Evolutionary conservation across 2,888 invertebrate genomes (phyloP).

Genomic region (Andrena trimmerana): DNA sequence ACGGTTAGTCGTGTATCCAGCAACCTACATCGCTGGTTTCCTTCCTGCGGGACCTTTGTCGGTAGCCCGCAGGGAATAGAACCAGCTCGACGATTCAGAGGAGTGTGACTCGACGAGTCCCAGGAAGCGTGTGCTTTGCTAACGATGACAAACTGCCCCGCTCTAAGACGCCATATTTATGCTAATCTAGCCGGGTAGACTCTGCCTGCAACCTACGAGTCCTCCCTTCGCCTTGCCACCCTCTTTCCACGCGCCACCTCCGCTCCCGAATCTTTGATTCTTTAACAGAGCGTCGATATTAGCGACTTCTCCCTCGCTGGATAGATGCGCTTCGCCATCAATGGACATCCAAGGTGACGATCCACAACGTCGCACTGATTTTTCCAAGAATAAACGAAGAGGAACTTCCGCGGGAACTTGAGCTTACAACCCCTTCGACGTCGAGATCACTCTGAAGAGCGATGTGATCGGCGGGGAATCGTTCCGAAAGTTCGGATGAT

Average conservation of each 20-base stretch:
- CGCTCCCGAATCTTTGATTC: neutral
- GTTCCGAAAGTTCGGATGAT: slow-evolving; percentile 1
- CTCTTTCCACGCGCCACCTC: neutral
- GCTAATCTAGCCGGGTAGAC: slow-evolving; percentile 82
- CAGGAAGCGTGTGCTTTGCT: slow-evolving; percentile 85
- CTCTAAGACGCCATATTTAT: slow-evolving; percentile 85
- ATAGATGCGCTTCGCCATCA: too few species aligned
- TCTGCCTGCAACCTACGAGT: slow-evolving; percentile 65
- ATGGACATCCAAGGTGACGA: too few species aligned
- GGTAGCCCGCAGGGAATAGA: slow-evolving; percentile 77
- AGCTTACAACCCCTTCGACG: neutral
- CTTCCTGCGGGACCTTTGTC: slow-evolving; percentile 79
- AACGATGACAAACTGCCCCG: slow-evolving; percentile 85
- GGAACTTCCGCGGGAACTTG: too few species aligned
- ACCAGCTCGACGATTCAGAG: slow-evolving; percentile 80
- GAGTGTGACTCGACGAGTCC: slow-evolving; percentile 83
- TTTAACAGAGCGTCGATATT: neutral
- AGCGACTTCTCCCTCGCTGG: neutral
- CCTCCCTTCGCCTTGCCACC: slow-evolving; percentile 18
- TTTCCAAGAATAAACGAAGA: too few species aligned
- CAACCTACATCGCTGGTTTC: slow-evolving; percentile 80
- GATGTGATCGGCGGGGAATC: neutral
- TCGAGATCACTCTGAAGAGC: neutral
- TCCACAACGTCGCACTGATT: too few species aligned
- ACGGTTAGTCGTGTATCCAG: slow-evolving; percentile 60